Percentiles rank a stretch among this genome's conserved stretches.
These are phyloP conservation scores for Porites cylindrica DNA, from an alignment of 92 coral and sea anemone species.

Conservation along the genomic window DNA sequence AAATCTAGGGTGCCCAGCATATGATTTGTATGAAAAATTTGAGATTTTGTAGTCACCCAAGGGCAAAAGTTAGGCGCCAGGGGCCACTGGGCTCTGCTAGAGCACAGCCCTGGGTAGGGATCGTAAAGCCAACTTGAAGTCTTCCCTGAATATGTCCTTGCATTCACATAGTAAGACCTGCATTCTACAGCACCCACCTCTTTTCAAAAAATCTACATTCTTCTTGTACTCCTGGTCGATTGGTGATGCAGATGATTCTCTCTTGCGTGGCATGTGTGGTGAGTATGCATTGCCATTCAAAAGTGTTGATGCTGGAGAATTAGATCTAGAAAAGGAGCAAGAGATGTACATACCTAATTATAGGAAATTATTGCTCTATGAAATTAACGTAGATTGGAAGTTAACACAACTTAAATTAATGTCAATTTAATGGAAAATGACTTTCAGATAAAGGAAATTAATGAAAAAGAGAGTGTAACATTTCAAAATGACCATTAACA, in stretches of 20 bases:
- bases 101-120: too few species aligned
- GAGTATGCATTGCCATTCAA: slow-evolving; percentile 65
- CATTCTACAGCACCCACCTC: slow-evolving; percentile 6
- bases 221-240: slow-evolving; percentile 27
- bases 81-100: too few species aligned
- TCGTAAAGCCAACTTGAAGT: too few species aligned
- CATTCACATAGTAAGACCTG: background rate
- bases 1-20: too few species aligned
- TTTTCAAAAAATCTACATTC: slow-evolving; percentile 39
- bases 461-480: background rate
- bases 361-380: background rate
- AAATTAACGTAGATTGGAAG: too few species aligned
- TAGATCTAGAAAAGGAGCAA: slow-evolving; percentile 53
- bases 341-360: background rate
- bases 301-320: slow-evolving; percentile 65
- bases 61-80: too few species aligned
- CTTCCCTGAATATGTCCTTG: too few species aligned
- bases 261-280: slow-evolving; percentile 53
- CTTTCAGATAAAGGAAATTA: too few species aligned
- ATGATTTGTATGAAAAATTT: too few species aligned
- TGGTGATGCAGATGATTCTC: slow-evolving; percentile 34
- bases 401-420: too few species aligned
- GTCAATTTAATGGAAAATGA: too few species aligned
- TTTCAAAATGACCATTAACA: background rate
- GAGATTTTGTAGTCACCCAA: too few species aligned